phyloP scores from a whole-genome alignment of 2,113 vertebrate species.

The Paradisaea rubra region DNA sequence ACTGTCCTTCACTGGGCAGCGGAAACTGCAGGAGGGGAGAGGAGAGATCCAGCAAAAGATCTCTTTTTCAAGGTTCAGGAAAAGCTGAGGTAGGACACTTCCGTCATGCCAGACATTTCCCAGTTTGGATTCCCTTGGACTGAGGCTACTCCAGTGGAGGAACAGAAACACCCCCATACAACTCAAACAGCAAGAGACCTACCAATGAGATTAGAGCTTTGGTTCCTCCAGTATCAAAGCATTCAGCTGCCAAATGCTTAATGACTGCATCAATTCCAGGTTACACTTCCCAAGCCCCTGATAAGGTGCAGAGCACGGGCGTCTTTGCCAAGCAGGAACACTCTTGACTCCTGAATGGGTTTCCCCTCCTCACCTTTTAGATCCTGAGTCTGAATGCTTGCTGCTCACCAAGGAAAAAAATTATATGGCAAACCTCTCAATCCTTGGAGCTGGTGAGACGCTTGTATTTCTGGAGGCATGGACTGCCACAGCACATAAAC shows the following conservation, averaged over 20 bases:
- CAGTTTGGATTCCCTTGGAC: not conserved
- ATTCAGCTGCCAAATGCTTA: not conserved
- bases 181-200: not conserved
- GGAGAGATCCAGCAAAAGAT: not conserved
- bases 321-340: not conserved
- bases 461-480: not conserved
- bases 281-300: not conserved
- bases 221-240: not conserved
- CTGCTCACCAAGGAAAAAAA: not conserved
- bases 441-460: not conserved
- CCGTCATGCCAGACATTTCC: accelerated
- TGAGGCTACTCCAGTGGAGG: not conserved
- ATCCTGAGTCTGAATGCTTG: not conserved
- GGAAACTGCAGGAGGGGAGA: not conserved
- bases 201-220: not conserved
- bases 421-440: not conserved
- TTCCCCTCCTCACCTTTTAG: not conserved
- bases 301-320: accelerated
- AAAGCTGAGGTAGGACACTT: not conserved
- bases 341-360: not conserved
- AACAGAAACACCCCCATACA: not conserved
- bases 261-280: not conserved
- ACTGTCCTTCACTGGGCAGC: not conserved
- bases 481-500: not conserved
- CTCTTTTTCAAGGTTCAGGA: not conserved